Percentiles rank a stretch among this genome's conserved stretches.
phyloP scores from a whole-genome alignment of 92 coral and sea anemone species.

The Bergia puertoricense region DNA sequence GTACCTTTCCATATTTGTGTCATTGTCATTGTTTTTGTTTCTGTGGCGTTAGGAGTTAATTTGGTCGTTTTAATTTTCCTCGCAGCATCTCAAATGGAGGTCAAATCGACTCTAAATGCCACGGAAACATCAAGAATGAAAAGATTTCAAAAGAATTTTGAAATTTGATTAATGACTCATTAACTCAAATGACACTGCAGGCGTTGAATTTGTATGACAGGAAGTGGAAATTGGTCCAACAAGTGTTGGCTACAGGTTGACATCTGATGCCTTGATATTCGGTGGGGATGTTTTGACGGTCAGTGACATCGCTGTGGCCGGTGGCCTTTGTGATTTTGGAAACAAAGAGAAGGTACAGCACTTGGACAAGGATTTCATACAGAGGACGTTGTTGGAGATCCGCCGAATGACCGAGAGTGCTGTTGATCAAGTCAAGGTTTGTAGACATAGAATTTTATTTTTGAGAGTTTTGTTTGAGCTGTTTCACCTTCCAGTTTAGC shows the following conservation, averaged over 20 bases:
- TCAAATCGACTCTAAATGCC: too few species aligned
- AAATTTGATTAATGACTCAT: too few species aligned
- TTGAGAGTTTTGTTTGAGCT: neutral
- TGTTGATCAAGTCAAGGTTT: slow-evolving; percentile 94
- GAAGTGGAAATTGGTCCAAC: slow-evolving; percentile 79
- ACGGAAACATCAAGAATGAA: too few species aligned
- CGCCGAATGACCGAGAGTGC: slow-evolving; percentile 71
- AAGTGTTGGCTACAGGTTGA: slow-evolving; percentile 86
- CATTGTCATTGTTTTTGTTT: too few species aligned
- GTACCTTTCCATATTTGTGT: too few species aligned
- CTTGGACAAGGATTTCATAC: slow-evolving; percentile 50
- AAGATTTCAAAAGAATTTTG: too few species aligned
- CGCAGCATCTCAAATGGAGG: too few species aligned
- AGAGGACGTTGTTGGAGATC: slow-evolving; percentile 53
- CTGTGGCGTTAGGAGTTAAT: too few species aligned
- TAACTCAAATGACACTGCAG: too few species aligned
- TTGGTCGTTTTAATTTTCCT: too few species aligned
- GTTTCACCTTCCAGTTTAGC: neutral
- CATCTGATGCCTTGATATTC: slow-evolving; percentile 75
- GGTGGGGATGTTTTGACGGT: slow-evolving; percentile 79
- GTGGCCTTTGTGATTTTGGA: slow-evolving; percentile 67
- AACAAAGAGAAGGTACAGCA: slow-evolving; percentile 60
- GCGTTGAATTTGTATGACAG: neutral
- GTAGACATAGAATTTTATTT: neutral
- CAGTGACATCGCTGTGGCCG: slow-evolving; percentile 93